These are phyloP conservation scores for Drosophila formosana DNA, from an alignment of 2,888 invertebrate species.

Conservation along the genomic window DNA sequence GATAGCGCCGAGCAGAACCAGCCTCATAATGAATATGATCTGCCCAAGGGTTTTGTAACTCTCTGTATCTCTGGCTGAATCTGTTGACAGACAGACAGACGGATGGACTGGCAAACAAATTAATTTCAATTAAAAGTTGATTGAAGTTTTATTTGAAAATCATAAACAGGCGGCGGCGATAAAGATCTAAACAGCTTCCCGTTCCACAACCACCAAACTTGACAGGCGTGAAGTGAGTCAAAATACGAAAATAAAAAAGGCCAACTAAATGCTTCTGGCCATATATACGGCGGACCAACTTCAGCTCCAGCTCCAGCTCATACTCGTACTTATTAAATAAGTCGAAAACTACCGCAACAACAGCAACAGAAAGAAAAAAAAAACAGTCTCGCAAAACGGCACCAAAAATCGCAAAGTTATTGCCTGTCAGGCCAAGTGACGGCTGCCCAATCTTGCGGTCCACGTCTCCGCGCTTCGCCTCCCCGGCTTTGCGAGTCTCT, in stretches of 20 bases:
- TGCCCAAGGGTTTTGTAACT: constrained; percentile 3
- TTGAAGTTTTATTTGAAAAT: constrained; percentile 53
- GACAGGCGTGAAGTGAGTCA: constrained; percentile 70
- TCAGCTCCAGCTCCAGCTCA: background rate
- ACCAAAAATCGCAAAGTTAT: constrained; percentile 61
- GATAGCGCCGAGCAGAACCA: constrained; percentile 21
- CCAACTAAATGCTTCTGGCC: constrained; percentile 52
- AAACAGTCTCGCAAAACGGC: constrained; percentile 25
- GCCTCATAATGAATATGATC: constrained; percentile 7
- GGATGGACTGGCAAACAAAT: constrained; percentile 37
- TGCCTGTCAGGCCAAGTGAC: constrained; percentile 72
- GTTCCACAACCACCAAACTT: constrained; percentile 4
- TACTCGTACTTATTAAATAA: constrained; percentile 31
- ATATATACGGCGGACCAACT: constrained; percentile 8
- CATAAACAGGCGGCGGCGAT: constrained; percentile 30
- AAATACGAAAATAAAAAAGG: constrained; percentile 31
- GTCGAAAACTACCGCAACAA: constrained; percentile 27
- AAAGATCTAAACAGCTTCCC: constrained; percentile 41
- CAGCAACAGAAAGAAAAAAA: constrained; percentile 10
- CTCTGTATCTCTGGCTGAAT: background rate
- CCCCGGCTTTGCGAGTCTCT: background rate
- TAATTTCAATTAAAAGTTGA: constrained; percentile 59
- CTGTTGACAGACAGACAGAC: constrained; percentile 20
- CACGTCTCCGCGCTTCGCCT: constrained; percentile 6
- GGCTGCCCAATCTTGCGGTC: constrained; percentile 67